A percentile compares a stretch with the other conserved stretches of the same genome.
These are phyloP conservation scores for human DNA, from an alignment of 2,113 vertebrate species.

Conservation along the genomic window GRCh38 chr12:4116001-4116500, in stretches of 20 bases:
- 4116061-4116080: neutral
- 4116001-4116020: neutral
- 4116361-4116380: fast-evolving
- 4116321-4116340: neutral
- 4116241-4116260: neutral
- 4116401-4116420: neutral
- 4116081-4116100: neutral
- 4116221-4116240: neutral
- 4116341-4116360: neutral
- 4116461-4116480: fast-evolving
- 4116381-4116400: fast-evolving
- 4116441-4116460: neutral
- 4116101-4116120: neutral
- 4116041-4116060: fast-evolving
- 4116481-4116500: neutral
- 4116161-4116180: neutral
- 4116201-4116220: neutral
- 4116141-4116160: neutral
- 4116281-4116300: neutral
- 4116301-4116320: neutral
- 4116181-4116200: neutral
- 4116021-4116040: neutral
- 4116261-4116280: neutral
- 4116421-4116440: neutral
- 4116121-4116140: neutral